Base-by-base conservation (phyloP, 1,140 invertebrate genomes). In the Camponotus vicinus region DNA sequence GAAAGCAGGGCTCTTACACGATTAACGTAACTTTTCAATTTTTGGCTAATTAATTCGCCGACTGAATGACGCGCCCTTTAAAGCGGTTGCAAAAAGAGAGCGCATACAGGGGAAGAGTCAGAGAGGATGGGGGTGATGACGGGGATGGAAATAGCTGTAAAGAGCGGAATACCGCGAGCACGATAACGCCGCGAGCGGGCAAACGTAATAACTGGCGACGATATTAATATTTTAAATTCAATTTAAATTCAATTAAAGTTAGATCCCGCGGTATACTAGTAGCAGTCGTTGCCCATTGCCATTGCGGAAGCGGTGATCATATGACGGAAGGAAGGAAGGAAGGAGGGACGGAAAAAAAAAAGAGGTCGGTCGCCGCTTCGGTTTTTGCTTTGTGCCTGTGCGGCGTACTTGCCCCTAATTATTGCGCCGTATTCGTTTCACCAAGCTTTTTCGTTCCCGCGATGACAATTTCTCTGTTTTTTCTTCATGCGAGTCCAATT, bases 211-310 rank as follows among this genome's bases (percentile, higher is more conserved):
- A 80, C 70, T 66, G 66, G 52, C 40, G 57, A 57, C 76, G 73
- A 64, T 87, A 93, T 93, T 90, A 93, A 92, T 92, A 93, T 93
- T 93, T 93, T 92, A 93, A 93, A 93, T 93, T 93, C 92, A 94
- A 94, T 94, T 93, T 92, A 92, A 93, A 93, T 93, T 93, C 92
- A 93, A 93, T 93, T 93, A 93, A 91, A 93, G 88, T 93, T 93
- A 85, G 55, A 82, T 61, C 40, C 18, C 37, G 77, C 77, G 73
- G 52, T 71, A 52, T 52, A 52, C 77, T 79, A 79, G 45, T 61
- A 73, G 37, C 79, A 82, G 67, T 82, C 78, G 52, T 69, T 32
- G 45, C 8, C 45, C 63, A 57, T 57, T 79, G 27, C 83, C 57
- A 77, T 52, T 52, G 18, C 64, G 70, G 73, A 88, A 83, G 80